phyloP scores from a whole-genome alignment of 2,113 vertebrate genomes.

The Peucedramus taeniatus region DNA sequence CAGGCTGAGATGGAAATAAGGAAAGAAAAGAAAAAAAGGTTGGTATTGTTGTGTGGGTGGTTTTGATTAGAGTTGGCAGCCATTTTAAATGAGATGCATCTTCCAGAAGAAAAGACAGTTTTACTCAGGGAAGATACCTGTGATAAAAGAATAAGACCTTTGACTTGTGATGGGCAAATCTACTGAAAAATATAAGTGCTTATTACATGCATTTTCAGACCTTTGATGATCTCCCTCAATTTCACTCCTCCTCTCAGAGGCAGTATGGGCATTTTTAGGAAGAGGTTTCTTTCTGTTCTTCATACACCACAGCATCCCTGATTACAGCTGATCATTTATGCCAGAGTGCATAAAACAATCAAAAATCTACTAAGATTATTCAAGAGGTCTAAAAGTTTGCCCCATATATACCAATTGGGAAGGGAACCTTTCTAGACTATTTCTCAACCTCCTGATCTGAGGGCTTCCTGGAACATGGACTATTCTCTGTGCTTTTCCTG shows the following conservation, averaged over 20 bases:
- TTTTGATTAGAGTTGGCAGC: conserved; percentile 57
- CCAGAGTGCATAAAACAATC: not conserved
- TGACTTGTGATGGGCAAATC: conserved; percentile 28
- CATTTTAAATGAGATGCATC: conserved; percentile 57
- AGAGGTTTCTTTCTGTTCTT: not conserved
- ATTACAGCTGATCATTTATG: not conserved
- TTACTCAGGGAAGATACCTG: conserved; percentile 33
- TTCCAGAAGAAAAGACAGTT: conserved; percentile 58
- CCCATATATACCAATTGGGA: not conserved
- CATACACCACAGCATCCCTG: not conserved
- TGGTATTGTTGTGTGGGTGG: conserved; percentile 20
- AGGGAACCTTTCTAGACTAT: not conserved
- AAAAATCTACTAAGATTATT: not conserved
- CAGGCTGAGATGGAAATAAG: not conserved
- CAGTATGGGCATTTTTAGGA: not conserved
- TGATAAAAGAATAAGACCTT: conserved; percentile 47
- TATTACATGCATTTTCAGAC: conserved; percentile 19
- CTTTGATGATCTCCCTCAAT: conserved; percentile 12
- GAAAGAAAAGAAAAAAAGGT: not conserved
- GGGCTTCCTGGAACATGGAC: not conserved
- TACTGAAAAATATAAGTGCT: conserved; percentile 25
- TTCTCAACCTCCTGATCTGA: not conserved
- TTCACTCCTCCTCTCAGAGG: not conserved
- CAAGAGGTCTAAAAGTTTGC: not conserved
- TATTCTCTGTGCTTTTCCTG: not conserved